Evolutionary conservation across 2,113 vertebrate genomes (phyloP).

Genomic region (Eptesicus fuscus): DNA sequence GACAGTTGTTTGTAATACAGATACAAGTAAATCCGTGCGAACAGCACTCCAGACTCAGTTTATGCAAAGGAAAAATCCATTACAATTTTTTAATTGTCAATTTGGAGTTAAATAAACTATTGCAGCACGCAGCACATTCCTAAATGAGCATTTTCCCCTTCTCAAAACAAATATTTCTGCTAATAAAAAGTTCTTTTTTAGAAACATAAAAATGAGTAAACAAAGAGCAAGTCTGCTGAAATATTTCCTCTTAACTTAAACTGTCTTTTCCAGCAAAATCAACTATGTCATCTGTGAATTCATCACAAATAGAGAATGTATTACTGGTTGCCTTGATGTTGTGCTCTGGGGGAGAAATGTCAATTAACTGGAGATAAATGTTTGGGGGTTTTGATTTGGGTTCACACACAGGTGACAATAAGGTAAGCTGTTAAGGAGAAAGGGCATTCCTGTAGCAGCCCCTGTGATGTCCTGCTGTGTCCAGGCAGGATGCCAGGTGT

Average conservation of each 20-base stretch:
- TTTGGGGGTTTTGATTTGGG: background rate
- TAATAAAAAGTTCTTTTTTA: background rate
- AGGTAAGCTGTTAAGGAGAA: background rate
- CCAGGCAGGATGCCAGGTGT: background rate
- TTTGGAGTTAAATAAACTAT: conserved; percentile 18
- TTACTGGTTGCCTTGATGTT: background rate
- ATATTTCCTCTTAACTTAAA: background rate
- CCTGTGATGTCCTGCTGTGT: too few species aligned
- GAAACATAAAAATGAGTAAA: background rate
- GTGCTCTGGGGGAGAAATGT: background rate
- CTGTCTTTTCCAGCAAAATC: background rate
- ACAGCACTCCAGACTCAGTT: background rate
- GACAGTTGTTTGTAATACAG: background rate
- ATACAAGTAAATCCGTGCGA: background rate
- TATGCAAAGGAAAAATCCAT: background rate
- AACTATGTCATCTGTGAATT: background rate
- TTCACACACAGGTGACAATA: background rate
- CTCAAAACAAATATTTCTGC: background rate
- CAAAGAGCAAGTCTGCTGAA: background rate
- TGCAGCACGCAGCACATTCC: background rate
- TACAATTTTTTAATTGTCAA: background rate
- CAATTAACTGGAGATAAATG: background rate
- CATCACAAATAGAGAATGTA: background rate
- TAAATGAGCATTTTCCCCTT: background rate
- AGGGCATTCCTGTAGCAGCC: fast-evolving